Evolutionary conservation across 2,888 invertebrate species (phyloP).

Genomic region (Theretra japonica): DNA sequence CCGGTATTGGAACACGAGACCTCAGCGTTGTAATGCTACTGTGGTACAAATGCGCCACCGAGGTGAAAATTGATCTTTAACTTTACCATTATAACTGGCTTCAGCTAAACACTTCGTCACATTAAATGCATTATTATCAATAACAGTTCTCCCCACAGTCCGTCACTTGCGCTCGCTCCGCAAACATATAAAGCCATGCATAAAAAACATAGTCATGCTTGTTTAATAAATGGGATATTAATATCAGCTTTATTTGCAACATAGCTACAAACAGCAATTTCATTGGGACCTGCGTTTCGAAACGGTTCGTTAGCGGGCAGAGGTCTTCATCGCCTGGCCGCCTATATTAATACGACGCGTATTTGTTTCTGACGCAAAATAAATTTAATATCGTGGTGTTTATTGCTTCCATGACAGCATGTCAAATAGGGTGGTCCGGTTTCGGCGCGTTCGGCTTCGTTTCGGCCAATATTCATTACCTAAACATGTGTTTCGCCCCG

Average conservation of each 20-base stretch:
- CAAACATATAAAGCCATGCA: background rate
- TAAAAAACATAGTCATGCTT: background rate
- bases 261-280: constrained; percentile 1
- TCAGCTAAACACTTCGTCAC: background rate
- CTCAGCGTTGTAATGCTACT: too few relatives aligned
- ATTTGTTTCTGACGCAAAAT: constrained; percentile 18
- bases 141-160: background rate
- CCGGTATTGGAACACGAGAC: too few relatives aligned
- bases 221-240: constrained; percentile 6
- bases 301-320: too few relatives aligned
- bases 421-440: constrained; percentile 14
- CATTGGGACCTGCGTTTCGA: background rate
- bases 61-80: too few relatives aligned
- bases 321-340: background rate
- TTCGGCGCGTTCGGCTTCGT: constrained; percentile 7
- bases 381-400: constrained; percentile 22
- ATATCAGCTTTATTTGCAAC: constrained; percentile 3
- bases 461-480: constrained; percentile 12
- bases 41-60: too few relatives aligned
- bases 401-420: constrained; percentile 19
- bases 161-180: background rate
- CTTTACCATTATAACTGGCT: background rate
- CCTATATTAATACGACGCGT: background rate
- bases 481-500: too few relatives aligned
- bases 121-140: background rate